phyloP scores from a whole-genome alignment of 2,113 vertebrate genomes.

The Pitta sordida region DNA sequence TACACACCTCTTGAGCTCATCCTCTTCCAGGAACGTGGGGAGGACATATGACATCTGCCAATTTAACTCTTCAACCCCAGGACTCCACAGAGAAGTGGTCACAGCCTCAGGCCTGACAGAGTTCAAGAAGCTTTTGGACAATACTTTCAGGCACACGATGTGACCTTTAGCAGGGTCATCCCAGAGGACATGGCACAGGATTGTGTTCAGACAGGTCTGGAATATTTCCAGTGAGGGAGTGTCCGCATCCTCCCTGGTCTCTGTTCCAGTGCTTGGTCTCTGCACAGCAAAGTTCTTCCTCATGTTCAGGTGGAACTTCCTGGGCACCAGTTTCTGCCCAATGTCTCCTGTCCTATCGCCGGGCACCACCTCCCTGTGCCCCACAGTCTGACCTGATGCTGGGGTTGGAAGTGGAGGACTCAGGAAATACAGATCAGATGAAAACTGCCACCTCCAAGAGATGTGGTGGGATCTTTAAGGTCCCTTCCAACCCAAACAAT shows the following conservation, averaged over 20 bases:
- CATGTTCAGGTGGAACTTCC: background rate
- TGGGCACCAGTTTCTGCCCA: background rate
- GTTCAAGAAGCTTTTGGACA: background rate
- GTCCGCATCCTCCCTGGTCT: background rate
- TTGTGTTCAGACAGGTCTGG: background rate
- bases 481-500: background rate
- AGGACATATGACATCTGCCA: background rate
- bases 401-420: background rate
- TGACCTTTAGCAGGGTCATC: no score
- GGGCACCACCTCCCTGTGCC: fast-evolving
- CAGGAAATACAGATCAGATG: background rate
- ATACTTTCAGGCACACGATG: background rate
- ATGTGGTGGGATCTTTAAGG: background rate
- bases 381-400: fast-evolving
- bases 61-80: background rate
- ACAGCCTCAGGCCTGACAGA: background rate
- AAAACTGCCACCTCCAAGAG: background rate
- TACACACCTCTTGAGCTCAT: fast-evolving
- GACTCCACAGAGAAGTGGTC: background rate
- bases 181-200: background rate
- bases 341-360: background rate
- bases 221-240: background rate
- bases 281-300: background rate
- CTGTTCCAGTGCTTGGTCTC: background rate
- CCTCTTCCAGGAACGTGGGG: fast-evolving